Evolutionary conservation across 2,797 vertebrate genomes (phyloP), one percentile per base, ranked within the genome.

Genomic region (Schizothorax lantsangensis): DNA sequence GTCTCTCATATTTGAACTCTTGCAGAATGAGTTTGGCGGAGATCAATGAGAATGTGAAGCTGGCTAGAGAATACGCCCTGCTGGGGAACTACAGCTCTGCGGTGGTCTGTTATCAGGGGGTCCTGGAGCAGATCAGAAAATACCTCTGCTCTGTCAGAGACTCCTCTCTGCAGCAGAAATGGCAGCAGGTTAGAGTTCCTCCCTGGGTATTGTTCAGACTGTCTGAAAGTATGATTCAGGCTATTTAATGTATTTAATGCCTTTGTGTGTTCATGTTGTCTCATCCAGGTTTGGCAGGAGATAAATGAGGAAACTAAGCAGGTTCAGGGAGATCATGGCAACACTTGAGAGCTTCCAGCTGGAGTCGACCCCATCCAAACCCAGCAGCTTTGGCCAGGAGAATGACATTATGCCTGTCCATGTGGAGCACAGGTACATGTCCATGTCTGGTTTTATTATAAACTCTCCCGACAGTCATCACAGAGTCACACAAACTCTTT

Each of bases 21-120:
- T 49, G 45, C 89, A 96, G 93, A 90, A 99, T 99, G 98, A 99
- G 97, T 95, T 95, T 98, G 81, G 94, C 95, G 87, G 98, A 99
- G 94, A 98, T 99, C 91, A 97, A 93, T 86, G 98, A 99, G 93
- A 99, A 99, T 83, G 96, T 99, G 87, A 99, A 98, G 91, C 92
- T 99, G 93, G 98, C 98, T 79, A 96, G 98, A 40, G 98, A 99
- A 89, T 99, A 99, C 85, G 98, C 98, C 4, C 89, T 99, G 87
- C 94, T 99, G 92, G 98, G 98, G 80, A 99, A 99, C 94, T 99
- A 99, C 71, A 98, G 96, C 90, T 98, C 98, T 4, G 98, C 98
- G 0, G 96, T 96, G 81, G 97, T 99, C 66, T 98, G 98, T 88
- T 99, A 99, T 86, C 96, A 97, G 49, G 98, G 98, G 72, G 93